Base-by-base conservation (phyloP, 2,113 vertebrate species). In the Petaurus breviceps region DNA sequence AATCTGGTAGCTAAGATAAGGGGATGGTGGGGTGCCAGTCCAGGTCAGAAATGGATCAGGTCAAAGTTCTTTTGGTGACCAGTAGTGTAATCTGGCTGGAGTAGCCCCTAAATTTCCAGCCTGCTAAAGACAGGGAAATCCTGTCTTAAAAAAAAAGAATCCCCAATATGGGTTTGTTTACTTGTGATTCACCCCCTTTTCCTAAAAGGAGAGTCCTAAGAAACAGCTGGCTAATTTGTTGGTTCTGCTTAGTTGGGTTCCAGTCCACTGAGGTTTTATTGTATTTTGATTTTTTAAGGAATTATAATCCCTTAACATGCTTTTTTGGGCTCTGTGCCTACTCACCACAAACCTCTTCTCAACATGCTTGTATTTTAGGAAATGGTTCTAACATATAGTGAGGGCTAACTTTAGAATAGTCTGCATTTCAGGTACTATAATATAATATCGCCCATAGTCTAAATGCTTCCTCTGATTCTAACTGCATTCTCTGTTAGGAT, bases 391-490 rank as follows among this genome's bases (percentile, higher is more conserved):
- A 28, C 37, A 47, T 49, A 43, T 2, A 49, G 91, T 91, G 95
- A 91, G 57, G 52, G 94, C 94, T 93, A 37, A 77, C n/a, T 92
- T 95, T 43, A 95, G 91, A 89, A 77, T 89, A 61, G 61, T 52
- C 51, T 91, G 24, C 43, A 92, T 77, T 55, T 49, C 92, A 51
- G 31, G 47, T 11, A 94, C 96, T 97, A 57, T 91, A 95, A 90
- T 19, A 92, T 16, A 92, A 68, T 49, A 43, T 91, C 93, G 50
- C 89, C 90, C 91, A 95, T 53, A 91, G 89, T 50, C 90, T 90
- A 28, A 95, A 96, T 90, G n/a, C 25, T 54, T 94, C 77, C 47
- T 94, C 95, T 95, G 89, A 51, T 94, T 96, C 91, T 89, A 43
- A 92, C 47, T 90, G 52, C 9, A 25, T 91, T 92, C 93, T 96